Conservation (phyloP, 2,888 invertebrate genomes). For the Agrotis segetum region DNA sequence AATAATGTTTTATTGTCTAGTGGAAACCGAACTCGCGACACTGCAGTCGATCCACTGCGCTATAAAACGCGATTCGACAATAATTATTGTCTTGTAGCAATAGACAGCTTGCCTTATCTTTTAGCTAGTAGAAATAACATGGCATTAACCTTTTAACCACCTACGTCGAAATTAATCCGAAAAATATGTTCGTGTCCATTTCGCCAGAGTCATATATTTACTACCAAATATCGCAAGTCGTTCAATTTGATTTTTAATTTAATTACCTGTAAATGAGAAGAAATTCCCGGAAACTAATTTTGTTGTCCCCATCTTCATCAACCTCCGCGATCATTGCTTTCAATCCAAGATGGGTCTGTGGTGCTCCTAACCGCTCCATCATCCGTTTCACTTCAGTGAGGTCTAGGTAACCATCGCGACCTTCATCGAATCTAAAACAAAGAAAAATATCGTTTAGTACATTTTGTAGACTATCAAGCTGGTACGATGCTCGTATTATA, state of each 20-base stretch:
- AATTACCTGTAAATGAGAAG: conserved; percentile 93
- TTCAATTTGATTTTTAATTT: no score
- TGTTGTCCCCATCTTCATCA: conserved; percentile 96
- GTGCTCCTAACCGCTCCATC: conserved; percentile 99
- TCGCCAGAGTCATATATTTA: no score
- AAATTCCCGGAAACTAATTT: conserved; percentile 98
- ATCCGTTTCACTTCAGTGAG: conserved; percentile 97
- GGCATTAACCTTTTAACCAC: no score
- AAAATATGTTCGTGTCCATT: no score
- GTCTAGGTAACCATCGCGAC: conserved; percentile 97
- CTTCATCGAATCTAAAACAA: conserved; percentile 96
- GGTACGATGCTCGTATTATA: not conserved
- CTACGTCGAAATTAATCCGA: no score
- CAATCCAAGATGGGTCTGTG: conserved; percentile 98
- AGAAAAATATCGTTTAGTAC: conserved; percentile 31
- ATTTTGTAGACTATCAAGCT: not conserved
- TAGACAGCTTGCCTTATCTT: not conserved
- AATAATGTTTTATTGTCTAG: not conserved
- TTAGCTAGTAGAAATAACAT: not conserved
- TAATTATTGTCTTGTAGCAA: not conserved
- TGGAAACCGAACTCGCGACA: not conserved
- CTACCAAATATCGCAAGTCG: no score
- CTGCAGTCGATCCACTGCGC: not conserved
- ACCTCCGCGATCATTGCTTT: conserved; percentile 98
- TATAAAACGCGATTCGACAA: not conserved